Evolutionary conservation across 2,888 invertebrate genomes (phyloP).

Genomic region (Diogma glabrata): DNA sequence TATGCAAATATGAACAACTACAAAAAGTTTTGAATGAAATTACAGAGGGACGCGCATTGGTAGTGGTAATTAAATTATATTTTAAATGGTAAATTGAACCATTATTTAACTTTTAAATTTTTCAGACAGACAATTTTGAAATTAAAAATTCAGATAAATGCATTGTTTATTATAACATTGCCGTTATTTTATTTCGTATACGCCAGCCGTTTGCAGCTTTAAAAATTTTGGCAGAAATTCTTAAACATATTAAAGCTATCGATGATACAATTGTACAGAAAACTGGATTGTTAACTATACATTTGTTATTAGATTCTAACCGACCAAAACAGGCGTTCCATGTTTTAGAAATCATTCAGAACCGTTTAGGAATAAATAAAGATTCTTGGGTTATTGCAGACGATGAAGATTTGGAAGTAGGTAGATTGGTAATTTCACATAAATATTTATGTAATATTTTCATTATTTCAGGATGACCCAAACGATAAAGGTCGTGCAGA

Average conservation of each 20-base stretch:
- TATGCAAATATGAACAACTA: constrained; percentile 61
- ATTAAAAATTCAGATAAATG: constrained; percentile 3
- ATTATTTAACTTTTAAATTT: constrained; percentile 2
- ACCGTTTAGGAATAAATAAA: constrained; percentile 23
- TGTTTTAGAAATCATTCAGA: constrained; percentile 30
- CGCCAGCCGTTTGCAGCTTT: constrained; percentile 32
- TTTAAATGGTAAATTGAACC: neutral
- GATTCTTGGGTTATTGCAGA: constrained; percentile 20
- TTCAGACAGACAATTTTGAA: neutral
- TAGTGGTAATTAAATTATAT: constrained; percentile 9
- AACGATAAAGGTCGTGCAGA: constrained; percentile 7
- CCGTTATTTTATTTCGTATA: constrained; percentile 32
- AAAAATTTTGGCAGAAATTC: constrained; percentile 26
- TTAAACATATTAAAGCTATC: constrained; percentile 25
- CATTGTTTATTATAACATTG: constrained; percentile 24
- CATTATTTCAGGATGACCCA: no score
- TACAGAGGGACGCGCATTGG: constrained; percentile 18
- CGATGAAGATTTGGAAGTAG: constrained; percentile 12
- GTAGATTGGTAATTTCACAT: no score
- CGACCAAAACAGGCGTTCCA: constrained; percentile 31
- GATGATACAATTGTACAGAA: constrained; percentile 28
- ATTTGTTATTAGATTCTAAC: constrained; percentile 31
- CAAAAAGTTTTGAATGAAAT: constrained; percentile 49
- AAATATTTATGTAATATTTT: no score
- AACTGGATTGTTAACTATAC: constrained; percentile 30